These are phyloP conservation scores for Oncorhynchus kisutch DNA, from an alignment of 2,113 vertebrate genomes.

Conservation along the genomic window DNA sequence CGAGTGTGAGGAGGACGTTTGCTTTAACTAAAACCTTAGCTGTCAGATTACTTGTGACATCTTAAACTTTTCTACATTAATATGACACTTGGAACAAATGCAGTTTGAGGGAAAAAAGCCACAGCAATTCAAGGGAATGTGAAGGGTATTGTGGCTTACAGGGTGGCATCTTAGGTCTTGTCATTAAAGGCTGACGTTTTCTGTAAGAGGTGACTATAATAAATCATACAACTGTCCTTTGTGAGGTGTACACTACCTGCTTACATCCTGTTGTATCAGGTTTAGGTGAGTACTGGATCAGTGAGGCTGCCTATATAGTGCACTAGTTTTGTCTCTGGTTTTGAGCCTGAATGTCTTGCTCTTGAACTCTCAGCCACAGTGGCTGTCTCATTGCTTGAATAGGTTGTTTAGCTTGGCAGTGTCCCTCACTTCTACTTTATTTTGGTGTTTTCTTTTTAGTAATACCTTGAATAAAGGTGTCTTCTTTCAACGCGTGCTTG, in stretches of 20 bases:
- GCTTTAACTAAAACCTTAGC: constrained; percentile 75
- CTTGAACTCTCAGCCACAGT: not conserved
- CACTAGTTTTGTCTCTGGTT: too few relatives aligned
- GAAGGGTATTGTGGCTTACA: constrained; percentile 44
- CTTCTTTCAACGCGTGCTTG: too few relatives aligned
- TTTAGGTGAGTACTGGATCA: constrained; percentile 13
- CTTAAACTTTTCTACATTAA: constrained; percentile 71
- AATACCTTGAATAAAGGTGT: too few relatives aligned
- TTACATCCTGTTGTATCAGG: constrained; percentile 10
- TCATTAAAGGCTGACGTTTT: constrained; percentile 49
- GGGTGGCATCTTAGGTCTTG: constrained; percentile 35
- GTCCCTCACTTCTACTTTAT: too few relatives aligned
- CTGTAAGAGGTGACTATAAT: constrained; percentile 45
- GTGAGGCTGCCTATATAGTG: not conserved
- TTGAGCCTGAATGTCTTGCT: not conserved
- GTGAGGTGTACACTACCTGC: constrained; percentile 30
- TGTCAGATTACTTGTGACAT: constrained; percentile 74
- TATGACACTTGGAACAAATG: constrained; percentile 73
- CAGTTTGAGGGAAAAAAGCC: constrained; percentile 46
- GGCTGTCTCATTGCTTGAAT: too few relatives aligned
- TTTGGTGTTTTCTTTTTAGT: too few relatives aligned
- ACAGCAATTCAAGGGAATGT: constrained; percentile 17
- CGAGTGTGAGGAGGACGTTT: constrained; percentile 66
- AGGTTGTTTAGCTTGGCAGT: too few relatives aligned
- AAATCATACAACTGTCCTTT: not conserved